These are phyloP conservation scores for Leuciscus idus DNA, from an alignment of 2,113 vertebrate genomes.

Conservation along the genomic window DNA sequence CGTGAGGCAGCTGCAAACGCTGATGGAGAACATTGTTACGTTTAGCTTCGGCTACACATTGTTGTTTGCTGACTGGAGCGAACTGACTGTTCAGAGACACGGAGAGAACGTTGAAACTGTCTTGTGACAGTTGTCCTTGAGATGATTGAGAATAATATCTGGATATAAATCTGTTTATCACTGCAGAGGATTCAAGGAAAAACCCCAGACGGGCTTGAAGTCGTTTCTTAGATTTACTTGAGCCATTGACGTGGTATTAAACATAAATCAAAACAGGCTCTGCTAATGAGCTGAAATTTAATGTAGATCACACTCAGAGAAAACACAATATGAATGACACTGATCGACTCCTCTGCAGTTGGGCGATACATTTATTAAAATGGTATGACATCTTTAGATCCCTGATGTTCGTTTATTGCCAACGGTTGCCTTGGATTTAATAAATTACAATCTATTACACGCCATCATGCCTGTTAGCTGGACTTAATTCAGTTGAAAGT, in stretches of 20 bases:
- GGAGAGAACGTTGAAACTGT: background rate
- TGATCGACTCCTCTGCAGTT: slow-evolving; percentile 18
- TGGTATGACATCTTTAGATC: slow-evolving; percentile 46
- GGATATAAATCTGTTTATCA: slow-evolving; percentile 7
- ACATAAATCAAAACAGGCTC: slow-evolving; percentile 15
- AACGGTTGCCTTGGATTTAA: slow-evolving; percentile 70
- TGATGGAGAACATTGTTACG: slow-evolving; percentile 24
- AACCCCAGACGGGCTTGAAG: background rate
- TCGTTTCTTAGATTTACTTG: slow-evolving; percentile 10
- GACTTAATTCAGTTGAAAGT: slow-evolving; percentile 74
- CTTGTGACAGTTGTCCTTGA: background rate
- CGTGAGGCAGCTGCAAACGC: background rate
- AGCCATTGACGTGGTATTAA: background rate
- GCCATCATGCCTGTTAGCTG: slow-evolving; percentile 71
- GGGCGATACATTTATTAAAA: slow-evolving; percentile 15
- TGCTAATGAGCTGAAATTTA: slow-evolving; percentile 20
- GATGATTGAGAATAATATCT: background rate
- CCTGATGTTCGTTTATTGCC: slow-evolving; percentile 66
- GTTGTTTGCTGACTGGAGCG: background rate
- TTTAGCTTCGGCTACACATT: slow-evolving; percentile 21
- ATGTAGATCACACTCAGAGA: slow-evolving; percentile 10
- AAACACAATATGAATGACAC: slow-evolving; percentile 2
- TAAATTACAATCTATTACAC: slow-evolving; percentile 74
- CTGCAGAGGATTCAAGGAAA: slow-evolving; percentile 16
- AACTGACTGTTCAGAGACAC: background rate